Conservation (phyloP, 2,113 vertebrate genomes). For the Pyrgilauda ruficollis region DNA sequence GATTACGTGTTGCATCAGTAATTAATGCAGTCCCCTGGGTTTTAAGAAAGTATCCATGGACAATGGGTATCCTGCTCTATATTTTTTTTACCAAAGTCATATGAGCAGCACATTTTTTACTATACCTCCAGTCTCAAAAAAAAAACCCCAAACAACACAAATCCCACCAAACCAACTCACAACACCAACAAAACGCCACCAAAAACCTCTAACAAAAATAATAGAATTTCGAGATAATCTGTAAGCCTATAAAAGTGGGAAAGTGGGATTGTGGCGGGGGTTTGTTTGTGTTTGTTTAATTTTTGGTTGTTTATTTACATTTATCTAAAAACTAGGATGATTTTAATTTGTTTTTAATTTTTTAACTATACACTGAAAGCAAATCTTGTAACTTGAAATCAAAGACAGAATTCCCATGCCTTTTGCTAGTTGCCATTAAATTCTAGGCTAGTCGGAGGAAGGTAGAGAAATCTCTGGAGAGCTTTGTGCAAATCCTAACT, state of each 20-base stretch:
- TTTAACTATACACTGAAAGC: neutral
- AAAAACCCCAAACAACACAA: neutral
- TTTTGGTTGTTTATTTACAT: neutral
- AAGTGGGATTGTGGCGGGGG: neutral
- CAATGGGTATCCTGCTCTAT: neutral
- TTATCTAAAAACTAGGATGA: neutral
- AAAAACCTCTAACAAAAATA: neutral
- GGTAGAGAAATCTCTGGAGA: neutral
- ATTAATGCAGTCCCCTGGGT: neutral
- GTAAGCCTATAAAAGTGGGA: neutral
- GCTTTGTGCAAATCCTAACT: neutral
- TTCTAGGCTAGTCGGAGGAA: neutral
- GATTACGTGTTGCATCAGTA: neutral
- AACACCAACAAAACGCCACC: neutral
- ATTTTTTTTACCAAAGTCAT: neutral
- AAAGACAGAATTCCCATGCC: neutral
- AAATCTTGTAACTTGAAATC: neutral
- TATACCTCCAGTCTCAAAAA: neutral
- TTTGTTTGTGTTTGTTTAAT: neutral
- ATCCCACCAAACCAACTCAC: accelerated
- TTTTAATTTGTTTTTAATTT: neutral
- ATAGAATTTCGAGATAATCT: neutral
- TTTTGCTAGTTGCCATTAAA: neutral
- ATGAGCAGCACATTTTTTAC: neutral
- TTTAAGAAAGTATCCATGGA: neutral